These are phyloP conservation scores for Protaetia brevitarsis DNA, from an alignment of 1,140 invertebrate species.

Conservation along the genomic window DNA sequence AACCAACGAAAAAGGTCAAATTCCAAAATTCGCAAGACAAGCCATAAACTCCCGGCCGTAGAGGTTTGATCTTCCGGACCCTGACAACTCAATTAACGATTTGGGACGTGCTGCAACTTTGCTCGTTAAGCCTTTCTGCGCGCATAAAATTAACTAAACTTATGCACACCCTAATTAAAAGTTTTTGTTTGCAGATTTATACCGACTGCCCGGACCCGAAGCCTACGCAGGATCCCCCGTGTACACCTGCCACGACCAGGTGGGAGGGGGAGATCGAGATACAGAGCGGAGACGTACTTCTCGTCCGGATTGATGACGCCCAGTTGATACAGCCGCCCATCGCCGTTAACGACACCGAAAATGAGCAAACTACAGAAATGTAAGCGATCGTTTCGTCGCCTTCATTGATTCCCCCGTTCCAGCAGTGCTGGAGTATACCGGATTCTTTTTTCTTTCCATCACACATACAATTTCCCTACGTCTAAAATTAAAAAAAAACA, in stretches of 20 bases:
- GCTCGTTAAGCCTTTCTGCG: background rate
- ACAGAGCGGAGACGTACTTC: conserved; percentile 65
- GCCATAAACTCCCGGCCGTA: no score
- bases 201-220: background rate
- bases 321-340: conserved; percentile 49
- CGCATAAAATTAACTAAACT: background rate
- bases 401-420: no score
- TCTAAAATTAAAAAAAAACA: no score
- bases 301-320: conserved; percentile 65
- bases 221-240: conserved; percentile 39
- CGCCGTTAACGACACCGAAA: conserved; percentile 37
- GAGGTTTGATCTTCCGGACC: no score
- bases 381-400: no score
- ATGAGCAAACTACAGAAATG: conserved; percentile 24
- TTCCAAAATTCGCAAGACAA: no score
- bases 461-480: no score
- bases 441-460: no score
- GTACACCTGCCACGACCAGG: conserved; percentile 55
- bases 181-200: conserved; percentile 1
- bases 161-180: background rate
- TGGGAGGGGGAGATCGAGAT: conserved; percentile 63
- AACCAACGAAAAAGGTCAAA: no score
- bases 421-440: no score
- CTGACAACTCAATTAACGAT: background rate
- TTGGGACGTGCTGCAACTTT: background rate